Evolutionary conservation across 2,888 invertebrate genomes (phyloP).

Genomic region (Chromoteleia sp.): DNA sequence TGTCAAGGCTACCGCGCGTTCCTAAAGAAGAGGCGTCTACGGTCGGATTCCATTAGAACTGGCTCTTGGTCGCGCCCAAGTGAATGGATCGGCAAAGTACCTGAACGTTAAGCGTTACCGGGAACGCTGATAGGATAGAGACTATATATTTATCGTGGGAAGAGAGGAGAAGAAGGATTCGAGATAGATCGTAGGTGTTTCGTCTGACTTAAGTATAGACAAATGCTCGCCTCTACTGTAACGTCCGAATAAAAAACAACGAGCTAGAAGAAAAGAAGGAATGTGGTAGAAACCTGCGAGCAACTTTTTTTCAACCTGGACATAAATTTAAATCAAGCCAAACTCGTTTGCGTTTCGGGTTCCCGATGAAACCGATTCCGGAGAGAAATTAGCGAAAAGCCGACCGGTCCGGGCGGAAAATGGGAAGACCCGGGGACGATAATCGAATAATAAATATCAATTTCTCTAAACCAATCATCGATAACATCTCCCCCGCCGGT

Average conservation of each 20-base stretch:
- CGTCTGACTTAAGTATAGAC: constrained; percentile 67
- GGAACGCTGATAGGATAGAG: constrained; percentile 54
- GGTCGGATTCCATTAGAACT: constrained; percentile 63
- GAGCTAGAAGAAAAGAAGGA: constrained; percentile 3
- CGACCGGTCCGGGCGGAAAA: neutral
- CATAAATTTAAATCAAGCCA: constrained; percentile 5
- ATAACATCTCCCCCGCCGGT: constrained; percentile 12
- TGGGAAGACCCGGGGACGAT: constrained; percentile 2
- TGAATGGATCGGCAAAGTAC: constrained; percentile 51
- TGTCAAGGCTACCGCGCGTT: constrained; percentile 49
- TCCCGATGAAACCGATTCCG: neutral
- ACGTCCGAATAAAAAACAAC: constrained; percentile 42
- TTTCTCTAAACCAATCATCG: constrained; percentile 13
- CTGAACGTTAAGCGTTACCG: constrained; percentile 51
- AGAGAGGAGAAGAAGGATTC: constrained; percentile 64
- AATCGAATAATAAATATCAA: constrained; percentile 27
- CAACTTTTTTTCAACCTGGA: constrained; percentile 9
- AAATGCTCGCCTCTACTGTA: constrained; percentile 48
- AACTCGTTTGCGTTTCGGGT: neutral
- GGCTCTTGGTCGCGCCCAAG: constrained; percentile 55
- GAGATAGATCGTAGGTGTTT: constrained; percentile 62
- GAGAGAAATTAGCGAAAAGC: constrained; percentile 6
- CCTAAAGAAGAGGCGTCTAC: constrained; percentile 42
- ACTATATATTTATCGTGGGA: constrained; percentile 69
- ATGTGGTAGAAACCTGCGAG: constrained; percentile 28